Conservation (phyloP, 2,888 invertebrate species). For the Zygothrica quintamaculata region DNA sequence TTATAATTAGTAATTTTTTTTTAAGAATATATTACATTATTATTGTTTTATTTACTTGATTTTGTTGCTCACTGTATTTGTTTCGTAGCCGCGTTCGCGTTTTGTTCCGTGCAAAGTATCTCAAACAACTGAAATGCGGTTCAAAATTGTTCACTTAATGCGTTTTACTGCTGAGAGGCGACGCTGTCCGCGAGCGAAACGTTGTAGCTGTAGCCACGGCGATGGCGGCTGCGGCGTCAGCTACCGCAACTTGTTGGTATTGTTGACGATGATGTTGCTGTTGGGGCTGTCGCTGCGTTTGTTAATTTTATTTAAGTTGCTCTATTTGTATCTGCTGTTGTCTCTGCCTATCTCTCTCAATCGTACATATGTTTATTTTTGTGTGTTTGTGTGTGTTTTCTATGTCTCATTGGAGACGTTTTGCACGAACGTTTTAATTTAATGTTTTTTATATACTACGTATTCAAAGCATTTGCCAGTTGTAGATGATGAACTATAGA, state of each 20-base stretch:
- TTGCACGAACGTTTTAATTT: conserved; percentile 45
- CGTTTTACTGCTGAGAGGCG: conserved; percentile 27
- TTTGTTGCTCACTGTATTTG: conserved; percentile 27
- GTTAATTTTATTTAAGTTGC: conserved; percentile 32
- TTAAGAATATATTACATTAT: conserved; percentile 7
- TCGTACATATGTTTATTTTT: neutral
- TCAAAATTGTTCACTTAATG: conserved; percentile 40
- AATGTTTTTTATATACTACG: conserved; percentile 42
- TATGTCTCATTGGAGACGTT: conserved; percentile 23
- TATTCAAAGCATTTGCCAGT: too few relatives aligned
- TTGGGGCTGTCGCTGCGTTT: conserved; percentile 10
- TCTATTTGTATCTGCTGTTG: conserved; percentile 38
- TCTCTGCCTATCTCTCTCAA: conserved; percentile 33
- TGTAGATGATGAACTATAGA: too few relatives aligned
- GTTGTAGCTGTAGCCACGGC: conserved; percentile 24
- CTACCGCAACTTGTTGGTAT: conserved; percentile 48
- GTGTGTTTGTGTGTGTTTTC: conserved; percentile 4
- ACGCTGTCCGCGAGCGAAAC: conserved; percentile 25
- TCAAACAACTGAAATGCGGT: conserved; percentile 68
- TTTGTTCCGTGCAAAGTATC: conserved; percentile 70
- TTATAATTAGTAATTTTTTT: conserved; percentile 7
- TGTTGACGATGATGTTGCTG: conserved; percentile 3
- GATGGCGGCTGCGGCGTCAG: conserved; percentile 3
- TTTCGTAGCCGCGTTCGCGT: conserved; percentile 43
- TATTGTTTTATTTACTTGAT: conserved; percentile 40